Conservation (phyloP, 2,888 invertebrate species). For the Drosophila melanosoma region DNA sequence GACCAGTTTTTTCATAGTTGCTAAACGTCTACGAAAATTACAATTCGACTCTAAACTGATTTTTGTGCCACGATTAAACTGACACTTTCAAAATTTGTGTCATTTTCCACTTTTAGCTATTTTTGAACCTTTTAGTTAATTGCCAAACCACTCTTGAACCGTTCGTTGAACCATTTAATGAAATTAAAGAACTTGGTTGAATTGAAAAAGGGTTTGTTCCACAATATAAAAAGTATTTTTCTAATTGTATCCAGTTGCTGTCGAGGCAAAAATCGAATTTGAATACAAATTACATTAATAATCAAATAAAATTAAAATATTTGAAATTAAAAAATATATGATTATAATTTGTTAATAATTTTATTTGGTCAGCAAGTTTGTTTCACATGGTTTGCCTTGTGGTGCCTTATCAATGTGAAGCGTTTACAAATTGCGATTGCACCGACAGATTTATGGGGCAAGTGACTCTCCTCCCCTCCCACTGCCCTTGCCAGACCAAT, state of each 20-base stretch:
- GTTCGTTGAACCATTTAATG: neutral
- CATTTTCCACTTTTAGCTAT: neutral
- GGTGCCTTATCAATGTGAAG: slow-evolving; percentile 38
- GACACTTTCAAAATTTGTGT: neutral
- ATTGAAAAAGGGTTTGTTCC: neutral
- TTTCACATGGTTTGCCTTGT: neutral
- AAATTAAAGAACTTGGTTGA: neutral
- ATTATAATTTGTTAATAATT: neutral
- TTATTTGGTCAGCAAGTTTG: neutral
- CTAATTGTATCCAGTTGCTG: neutral
- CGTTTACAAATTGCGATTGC: slow-evolving; percentile 47
- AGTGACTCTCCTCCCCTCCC: neutral
- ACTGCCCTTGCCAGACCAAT: neutral
- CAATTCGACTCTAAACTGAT: no score
- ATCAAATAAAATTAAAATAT: neutral
- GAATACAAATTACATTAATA: neutral
- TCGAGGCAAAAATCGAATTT: neutral
- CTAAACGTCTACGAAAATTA: no score
- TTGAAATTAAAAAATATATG: neutral
- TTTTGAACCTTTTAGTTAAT: neutral
- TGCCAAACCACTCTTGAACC: neutral
- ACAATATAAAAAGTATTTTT: neutral
- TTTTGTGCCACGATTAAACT: neutral
- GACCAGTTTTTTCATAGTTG: neutral
- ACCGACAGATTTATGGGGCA: slow-evolving; percentile 36